phyloP scores from a whole-genome alignment of 2,797 vertebrate genomes.

The Argya squamiceps region DNA sequence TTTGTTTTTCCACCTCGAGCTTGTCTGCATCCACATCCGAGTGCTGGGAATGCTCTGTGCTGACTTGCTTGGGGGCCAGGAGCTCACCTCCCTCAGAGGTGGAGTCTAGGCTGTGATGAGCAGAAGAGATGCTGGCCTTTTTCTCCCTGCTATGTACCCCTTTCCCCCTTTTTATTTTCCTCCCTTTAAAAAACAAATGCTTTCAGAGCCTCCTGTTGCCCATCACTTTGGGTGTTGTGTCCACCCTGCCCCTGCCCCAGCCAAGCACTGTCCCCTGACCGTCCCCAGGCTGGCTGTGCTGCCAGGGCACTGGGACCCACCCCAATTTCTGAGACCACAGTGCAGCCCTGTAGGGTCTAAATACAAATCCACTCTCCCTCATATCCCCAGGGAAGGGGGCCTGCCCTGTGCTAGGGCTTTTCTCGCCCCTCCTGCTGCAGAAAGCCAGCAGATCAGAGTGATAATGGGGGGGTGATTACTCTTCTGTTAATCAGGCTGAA shows the following conservation, averaged over 20 bases:
- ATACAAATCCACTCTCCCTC: neutral
- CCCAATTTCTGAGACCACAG: fast-evolving
- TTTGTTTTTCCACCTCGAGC: neutral
- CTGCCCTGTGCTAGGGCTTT: neutral
- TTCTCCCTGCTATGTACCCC: neutral
- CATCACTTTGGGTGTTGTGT: neutral
- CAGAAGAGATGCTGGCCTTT: neutral
- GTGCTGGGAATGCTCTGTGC: neutral
- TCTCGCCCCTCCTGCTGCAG: neutral
- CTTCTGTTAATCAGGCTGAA: neutral
- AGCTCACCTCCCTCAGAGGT: neutral
- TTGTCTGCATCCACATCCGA: neutral
- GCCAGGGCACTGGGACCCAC: fast-evolving
- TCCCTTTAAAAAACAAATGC: neutral
- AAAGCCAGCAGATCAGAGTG: neutral
- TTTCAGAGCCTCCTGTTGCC: neutral
- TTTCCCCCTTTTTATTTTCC: neutral
- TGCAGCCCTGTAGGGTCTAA: neutral
- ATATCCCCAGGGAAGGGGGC: neutral
- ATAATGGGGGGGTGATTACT: neutral
- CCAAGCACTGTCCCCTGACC: neutral
- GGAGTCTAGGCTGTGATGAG: neutral
- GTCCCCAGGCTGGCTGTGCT: neutral
- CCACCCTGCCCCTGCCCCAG: neutral
- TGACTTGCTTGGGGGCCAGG: neutral